Evolutionary conservation across 2,113 vertebrate genomes (phyloP), one percentile per base, ranked within the genome.

Genomic region (Notarius quadriscutis): DNA sequence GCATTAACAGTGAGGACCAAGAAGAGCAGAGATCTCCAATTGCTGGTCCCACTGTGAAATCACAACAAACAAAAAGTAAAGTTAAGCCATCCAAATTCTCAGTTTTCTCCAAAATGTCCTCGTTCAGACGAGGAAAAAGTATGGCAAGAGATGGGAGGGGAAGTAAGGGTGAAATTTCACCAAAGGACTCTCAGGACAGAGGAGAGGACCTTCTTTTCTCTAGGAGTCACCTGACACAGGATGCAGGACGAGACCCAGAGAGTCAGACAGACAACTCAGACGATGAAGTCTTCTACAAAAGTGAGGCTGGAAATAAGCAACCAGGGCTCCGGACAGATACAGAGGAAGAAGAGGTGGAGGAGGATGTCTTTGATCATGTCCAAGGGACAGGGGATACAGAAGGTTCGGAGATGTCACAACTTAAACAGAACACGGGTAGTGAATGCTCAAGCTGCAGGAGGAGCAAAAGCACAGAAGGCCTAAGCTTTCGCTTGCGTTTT

Each of bases 71-170:
- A 11, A 95, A 91, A 88, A 94, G 84, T 88, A 95, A 91, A 63
- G 82, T 20, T 27, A 88, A 87, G 91, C 50, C 90, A 18, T 94
- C 93, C 1, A 94, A 92, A 88, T 94, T 94, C 89, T 94, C 92
- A 10, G 91, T 94, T 3, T 96, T 96, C 88, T 91, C 95, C 78
- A 96, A 96, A 92, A 95, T 95, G 88, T 92, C 96, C 8, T 95
- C 95, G 22, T 94, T 96, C 88, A 94, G 91, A 74, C 96, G 92
- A 90, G 67, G 87, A 5, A 95, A 94, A 86, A 30, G 87, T 58
- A 60, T 11, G 4, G 88, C 86, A 1, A 6, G 67, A 34, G 86
- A 93, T 65, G 93, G 78, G 51, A 92, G 92, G 17, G 87, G 86
- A 25, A 65, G 86, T 67, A 83, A 77, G 57, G 27, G 81, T 50